Evolutionary conservation across 2,888 invertebrate species (phyloP), one percentile per base, ranked within the genome.

Genomic region (Ormyrus nitidulus): DNA sequence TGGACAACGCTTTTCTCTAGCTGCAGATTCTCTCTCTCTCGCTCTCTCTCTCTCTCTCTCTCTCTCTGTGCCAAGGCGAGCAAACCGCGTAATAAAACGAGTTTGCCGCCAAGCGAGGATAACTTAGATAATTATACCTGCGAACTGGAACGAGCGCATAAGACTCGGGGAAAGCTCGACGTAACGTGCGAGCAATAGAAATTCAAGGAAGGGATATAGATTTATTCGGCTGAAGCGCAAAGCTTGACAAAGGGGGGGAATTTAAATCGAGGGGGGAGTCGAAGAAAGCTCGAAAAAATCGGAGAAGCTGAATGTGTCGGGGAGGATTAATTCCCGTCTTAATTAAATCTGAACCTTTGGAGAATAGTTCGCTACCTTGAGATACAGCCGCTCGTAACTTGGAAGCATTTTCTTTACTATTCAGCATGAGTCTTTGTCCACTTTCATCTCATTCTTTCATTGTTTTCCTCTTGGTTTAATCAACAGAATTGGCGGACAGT

Each of bases 81-180:
- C 49, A 19, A 64, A 70, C 77, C 64, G n/a, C 77, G n/a, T 70
- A 64, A 77, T 77, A 77, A 77, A 77, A 77, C 58, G 13, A 77
- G 62, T 70, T 70, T 64, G n/a, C 11, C 19, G 19, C 19, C 19
- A 19, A 19, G 19, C 19, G 19, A 56, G n/a, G 44, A 58, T 70
- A 70, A 77, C 64, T 77, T 70, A 13, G 48, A 56, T 77, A 70
- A 77, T 77, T 77, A 77, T 77, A 56, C n/a, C 13, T 54, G 53
- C 54, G 11, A 62, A 54, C 77, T 70, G 4, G 58, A 58, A 65
- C 59, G 34, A 70, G 64, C 34, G 44, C 7, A 19, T 11, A 13
- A 53, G 46, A 44, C 19, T 19, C 19, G 61, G 8, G 3, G 6
- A 56, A 8, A 51, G 19, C 19, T 19, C 19, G 19, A 19, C 19